Evolutionary conservation across 2,888 invertebrate species (phyloP), one percentile per base, ranked within the genome.

Genomic region (Holacanthella duospinosa): DNA sequence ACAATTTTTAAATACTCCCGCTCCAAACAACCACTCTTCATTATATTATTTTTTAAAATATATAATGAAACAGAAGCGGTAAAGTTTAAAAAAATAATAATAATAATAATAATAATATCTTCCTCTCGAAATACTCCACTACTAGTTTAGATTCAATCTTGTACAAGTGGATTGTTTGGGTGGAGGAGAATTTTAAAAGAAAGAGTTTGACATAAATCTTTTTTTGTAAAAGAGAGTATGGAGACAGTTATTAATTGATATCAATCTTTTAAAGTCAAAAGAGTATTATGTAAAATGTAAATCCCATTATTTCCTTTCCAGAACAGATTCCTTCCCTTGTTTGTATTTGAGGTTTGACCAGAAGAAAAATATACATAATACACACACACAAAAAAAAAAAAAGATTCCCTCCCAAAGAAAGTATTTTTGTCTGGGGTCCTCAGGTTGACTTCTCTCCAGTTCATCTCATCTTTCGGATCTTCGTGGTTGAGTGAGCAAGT

Each of bases 201-300:
- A n/a, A n/a, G n/a, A n/a, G n/a, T n/a, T n/a, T n/a, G n/a, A n/a
- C n/a, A n/a, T n/a, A n/a, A n/a, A n/a, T n/a, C n/a, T n/a, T n/a
- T n/a, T n/a, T n/a, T n/a, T n/a, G n/a, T n/a, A n/a, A n/a, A n/a
- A n/a, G n/a, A n/a, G n/a, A 21, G 48, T 16, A 48, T 48, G 48
- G n/a, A 21, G 48, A 48, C 48, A 48, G 48, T 48, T 48, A 48
- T 21, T 48, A 48, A 48, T 48, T 48, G 48, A 21, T 4, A 48
- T 48, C 48, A 48, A 48, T 48, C 48, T 48, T 48, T 48, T 21
- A 48, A 21, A n/a, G 48, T 48, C 48, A 48, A 48, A 48, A 21
- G 48, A 9, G 36, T 36, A 36, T 36, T n/a, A n/a, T 16, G 36
- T 36, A 36, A 36, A 9, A 48, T 48, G 48, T 48, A 48, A 48